Conservation (phyloP, 92 coral and sea anemone genomes). For the Porites evermanni region DNA sequence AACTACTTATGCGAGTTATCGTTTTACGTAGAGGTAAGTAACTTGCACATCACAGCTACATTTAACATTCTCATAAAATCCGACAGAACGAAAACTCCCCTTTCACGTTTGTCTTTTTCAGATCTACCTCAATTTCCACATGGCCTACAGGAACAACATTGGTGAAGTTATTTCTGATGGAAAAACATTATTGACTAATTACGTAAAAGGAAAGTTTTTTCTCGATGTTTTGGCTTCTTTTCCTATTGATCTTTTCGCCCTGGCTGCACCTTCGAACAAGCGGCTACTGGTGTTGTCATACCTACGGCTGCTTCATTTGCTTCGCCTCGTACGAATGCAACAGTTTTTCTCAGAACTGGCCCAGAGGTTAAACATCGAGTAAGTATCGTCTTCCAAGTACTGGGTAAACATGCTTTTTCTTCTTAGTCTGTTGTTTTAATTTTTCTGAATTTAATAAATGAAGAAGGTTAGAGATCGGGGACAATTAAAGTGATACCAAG, state of each 20-base stretch:
- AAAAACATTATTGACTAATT: conserved; percentile 56
- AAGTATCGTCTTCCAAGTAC: conserved; percentile 14
- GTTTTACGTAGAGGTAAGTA: conserved; percentile 75
- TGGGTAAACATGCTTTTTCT: neutral
- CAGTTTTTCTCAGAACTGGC: conserved; percentile 77
- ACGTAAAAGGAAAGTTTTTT: conserved; percentile 75
- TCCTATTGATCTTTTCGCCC: conserved; percentile 80
- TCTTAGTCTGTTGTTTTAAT: neutral
- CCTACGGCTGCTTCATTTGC: conserved; percentile 76
- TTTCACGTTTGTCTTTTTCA: conserved; percentile 10
- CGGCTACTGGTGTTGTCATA: conserved; percentile 70
- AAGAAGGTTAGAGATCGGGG: too few species aligned
- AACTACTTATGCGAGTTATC: conserved; percentile 76
- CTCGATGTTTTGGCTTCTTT: conserved; percentile 81
- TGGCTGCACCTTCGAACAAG: conserved; percentile 78
- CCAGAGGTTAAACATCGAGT: conserved; percentile 83
- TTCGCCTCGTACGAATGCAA: conserved; percentile 78
- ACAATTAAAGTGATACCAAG: too few species aligned
- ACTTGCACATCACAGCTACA: too few species aligned
- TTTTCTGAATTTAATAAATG: too few species aligned
- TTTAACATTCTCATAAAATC: neutral
- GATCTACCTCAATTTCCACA: conserved; percentile 85
- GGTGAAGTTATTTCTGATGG: conserved; percentile 82
- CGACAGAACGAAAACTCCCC: neutral
- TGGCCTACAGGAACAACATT: conserved; percentile 73